Conservation (phyloP, 64 coral and sea anemone species). For the Stylophora pistillata region DNA sequence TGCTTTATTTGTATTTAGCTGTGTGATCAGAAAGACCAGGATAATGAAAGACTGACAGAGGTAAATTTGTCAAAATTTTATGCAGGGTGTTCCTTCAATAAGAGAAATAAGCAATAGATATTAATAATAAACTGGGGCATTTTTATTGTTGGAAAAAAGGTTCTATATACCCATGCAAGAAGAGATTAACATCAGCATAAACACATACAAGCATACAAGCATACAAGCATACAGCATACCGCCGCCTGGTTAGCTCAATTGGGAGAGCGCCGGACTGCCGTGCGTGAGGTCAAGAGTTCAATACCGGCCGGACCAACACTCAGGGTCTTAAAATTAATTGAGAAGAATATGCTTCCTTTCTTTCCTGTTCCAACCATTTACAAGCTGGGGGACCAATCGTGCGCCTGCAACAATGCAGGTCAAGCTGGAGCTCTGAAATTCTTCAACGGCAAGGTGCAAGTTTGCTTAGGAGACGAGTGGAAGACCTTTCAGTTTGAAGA, state of each 20-base stretch:
- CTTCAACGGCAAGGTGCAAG: background rate
- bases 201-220: no score
- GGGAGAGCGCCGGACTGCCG: no score
- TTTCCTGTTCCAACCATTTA: slow-evolving; percentile 33
- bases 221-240: no score
- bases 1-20: background rate
- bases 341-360: no score
- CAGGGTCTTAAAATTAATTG: no score
- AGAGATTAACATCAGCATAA: no score
- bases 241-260: no score
- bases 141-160: no score
- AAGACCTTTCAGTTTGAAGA: background rate
- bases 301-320: no score
- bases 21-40: background rate
- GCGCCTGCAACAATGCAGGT: background rate
- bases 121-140: no score
- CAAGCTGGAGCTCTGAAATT: slow-evolving; percentile 15
- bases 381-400: background rate
- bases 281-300: no score
- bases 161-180: no score
- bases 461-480: slow-evolving; percentile 24
- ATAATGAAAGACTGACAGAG: background rate
- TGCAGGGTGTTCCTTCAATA: background rate
- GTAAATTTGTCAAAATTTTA: background rate
- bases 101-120: background rate